phyloP scores from a whole-genome alignment of 2,113 vertebrate species.

The Malurus cyaneus region DNA sequence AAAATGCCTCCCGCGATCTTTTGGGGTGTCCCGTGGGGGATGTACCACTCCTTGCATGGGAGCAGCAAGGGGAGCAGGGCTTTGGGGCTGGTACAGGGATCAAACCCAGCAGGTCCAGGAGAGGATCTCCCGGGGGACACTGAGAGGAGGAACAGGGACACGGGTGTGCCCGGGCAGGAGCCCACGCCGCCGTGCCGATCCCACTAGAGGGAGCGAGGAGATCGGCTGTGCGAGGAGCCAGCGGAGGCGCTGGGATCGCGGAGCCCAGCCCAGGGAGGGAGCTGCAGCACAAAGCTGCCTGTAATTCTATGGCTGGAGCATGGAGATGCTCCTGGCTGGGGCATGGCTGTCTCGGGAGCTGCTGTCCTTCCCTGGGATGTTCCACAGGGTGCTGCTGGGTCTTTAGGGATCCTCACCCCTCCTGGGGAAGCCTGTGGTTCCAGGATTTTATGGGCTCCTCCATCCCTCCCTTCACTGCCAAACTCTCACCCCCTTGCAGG shows the following conservation, averaged over 20 bases:
- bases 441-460: not conserved
- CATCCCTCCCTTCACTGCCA: not conserved
- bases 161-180: not conserved
- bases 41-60: not conserved
- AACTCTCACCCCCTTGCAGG: not conserved
- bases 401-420: not conserved
- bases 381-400: not conserved
- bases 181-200: not conserved
- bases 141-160: rapidly evolving
- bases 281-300: not conserved
- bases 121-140: not conserved
- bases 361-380: not conserved
- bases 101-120: not conserved
- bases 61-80: not conserved
- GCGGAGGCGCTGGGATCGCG: rapidly evolving
- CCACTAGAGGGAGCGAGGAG: slow-evolving; percentile 29
- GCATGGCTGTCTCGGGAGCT: rapidly evolving
- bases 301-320: rapidly evolving
- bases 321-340: not conserved
- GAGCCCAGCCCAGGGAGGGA: not conserved
- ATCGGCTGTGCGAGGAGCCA: not conserved
- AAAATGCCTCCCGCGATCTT: not conserved
- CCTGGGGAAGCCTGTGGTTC: rapidly evolving
- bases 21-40: not conserved
- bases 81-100: not conserved